Evolutionary conservation across 2,888 invertebrate genomes (phyloP).

Genomic region (Apoda limacodes): DNA sequence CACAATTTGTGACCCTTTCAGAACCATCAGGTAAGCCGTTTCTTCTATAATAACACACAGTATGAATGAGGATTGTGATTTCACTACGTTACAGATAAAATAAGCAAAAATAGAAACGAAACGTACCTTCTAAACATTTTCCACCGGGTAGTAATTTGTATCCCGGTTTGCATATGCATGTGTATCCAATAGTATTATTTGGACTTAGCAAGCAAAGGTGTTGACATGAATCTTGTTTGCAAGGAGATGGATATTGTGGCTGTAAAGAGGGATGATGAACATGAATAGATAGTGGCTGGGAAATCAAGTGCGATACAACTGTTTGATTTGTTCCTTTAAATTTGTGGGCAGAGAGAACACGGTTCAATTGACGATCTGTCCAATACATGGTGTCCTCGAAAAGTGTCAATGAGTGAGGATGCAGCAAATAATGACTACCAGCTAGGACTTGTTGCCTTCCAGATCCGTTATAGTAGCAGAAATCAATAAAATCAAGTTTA

Average conservation of each 20-base stretch:
- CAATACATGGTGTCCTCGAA: slow-evolving; percentile 98
- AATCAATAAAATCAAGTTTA: slow-evolving; percentile 97
- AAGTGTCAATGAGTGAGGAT: slow-evolving; percentile 94
- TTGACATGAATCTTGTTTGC: slow-evolving; percentile 75
- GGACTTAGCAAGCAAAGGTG: slow-evolving; percentile 95
- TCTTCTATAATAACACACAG: slow-evolving; percentile 79
- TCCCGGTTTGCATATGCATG: slow-evolving; percentile 94
- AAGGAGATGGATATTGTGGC: slow-evolving; percentile 83
- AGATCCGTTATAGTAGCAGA: slow-evolving; percentile 95
- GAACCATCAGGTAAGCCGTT: slow-evolving; percentile 88
- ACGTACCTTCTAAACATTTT: slow-evolving; percentile 74
- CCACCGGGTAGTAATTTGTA: slow-evolving; percentile 77
- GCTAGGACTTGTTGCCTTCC: slow-evolving; percentile 90
- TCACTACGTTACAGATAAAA: neutral
- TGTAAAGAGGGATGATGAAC: slow-evolving; percentile 96
- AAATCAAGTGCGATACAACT: slow-evolving; percentile 93
- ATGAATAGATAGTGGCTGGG: slow-evolving; percentile 94
- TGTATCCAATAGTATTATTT: slow-evolving; percentile 74
- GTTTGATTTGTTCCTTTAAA: slow-evolving; percentile 92
- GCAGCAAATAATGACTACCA: slow-evolving; percentile 90
- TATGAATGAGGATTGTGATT: too few relatives aligned
- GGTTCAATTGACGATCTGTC: slow-evolving; percentile 94
- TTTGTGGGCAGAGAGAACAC: slow-evolving; percentile 92
- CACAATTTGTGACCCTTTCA: slow-evolving; percentile 90
- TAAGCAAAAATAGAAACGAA: slow-evolving; percentile 10